phyloP scores from a whole-genome alignment of 2,888 invertebrate species.

The Laothoe populi region DNA sequence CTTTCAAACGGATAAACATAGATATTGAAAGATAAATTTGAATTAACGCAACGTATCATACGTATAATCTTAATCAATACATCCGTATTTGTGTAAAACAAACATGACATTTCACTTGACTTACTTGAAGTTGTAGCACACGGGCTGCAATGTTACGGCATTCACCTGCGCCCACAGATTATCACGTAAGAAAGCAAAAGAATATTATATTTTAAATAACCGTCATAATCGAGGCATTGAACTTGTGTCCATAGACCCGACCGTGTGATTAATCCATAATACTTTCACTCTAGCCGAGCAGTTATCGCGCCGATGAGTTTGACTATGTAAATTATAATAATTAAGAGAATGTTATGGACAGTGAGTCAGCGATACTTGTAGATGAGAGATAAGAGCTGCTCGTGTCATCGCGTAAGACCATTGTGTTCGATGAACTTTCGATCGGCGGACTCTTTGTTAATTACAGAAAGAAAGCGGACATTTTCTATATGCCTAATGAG shows the following conservation, averaged over 20 bases:
- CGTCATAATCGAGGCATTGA: conserved; percentile 82
- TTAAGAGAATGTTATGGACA: conserved; percentile 73
- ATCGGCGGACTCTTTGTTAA: conserved; percentile 58
- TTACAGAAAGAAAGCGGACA: conserved; percentile 69
- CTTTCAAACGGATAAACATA: conserved; percentile 31
- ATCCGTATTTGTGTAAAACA: conserved; percentile 14
- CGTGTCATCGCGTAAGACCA: conserved; percentile 68
- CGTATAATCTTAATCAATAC: neutral
- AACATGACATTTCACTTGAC: conserved; percentile 19
- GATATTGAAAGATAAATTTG: neutral
- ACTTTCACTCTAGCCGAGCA: conserved; percentile 74
- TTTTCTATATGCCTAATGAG: conserved; percentile 73
- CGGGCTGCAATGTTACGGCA: conserved; percentile 56
- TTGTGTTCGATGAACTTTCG: conserved; percentile 75
- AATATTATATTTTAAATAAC: conserved; percentile 75
- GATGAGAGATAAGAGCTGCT: conserved; percentile 68
- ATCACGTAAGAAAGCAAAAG: conserved; percentile 63
- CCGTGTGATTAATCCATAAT: conserved; percentile 77
- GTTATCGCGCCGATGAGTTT: conserved; percentile 68
- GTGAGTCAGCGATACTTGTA: conserved; percentile 67
- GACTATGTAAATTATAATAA: conserved; percentile 77
- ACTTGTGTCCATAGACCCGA: conserved; percentile 69
- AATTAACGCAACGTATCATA: conserved; percentile 3
- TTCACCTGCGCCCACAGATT: conserved; percentile 60
- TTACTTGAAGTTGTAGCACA: conserved; percentile 10